phyloP scores from a whole-genome alignment of 2,888 invertebrate species.

The Euzetes globulus region DNA sequence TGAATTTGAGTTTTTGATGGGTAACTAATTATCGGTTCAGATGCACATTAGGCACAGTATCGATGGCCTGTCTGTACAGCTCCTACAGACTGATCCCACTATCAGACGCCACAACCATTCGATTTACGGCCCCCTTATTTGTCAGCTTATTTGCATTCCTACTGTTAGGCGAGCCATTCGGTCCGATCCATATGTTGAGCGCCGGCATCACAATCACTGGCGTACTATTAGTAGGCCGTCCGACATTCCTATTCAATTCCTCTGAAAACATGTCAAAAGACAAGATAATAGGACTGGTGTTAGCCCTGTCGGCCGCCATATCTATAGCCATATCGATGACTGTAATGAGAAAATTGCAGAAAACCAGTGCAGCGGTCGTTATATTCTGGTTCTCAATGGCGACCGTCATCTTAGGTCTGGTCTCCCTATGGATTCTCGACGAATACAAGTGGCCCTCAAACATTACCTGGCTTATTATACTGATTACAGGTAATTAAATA shows the following conservation, averaged over 20 bases:
- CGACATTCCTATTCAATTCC: constrained; percentile 34
- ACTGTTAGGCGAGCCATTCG: constrained; percentile 35
- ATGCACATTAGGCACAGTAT: constrained; percentile 31
- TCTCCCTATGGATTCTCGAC: constrained; percentile 11
- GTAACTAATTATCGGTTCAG: background rate
- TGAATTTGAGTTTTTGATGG: too few relatives aligned
- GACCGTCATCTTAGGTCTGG: constrained; percentile 16
- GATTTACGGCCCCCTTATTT: constrained; percentile 38
- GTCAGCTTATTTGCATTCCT: constrained; percentile 36
- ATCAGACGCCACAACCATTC: constrained; percentile 34
- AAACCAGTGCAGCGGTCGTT: constrained; percentile 29
- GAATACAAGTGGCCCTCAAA: constrained; percentile 22
- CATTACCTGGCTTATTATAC: constrained; percentile 17
- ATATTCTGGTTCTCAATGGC: constrained; percentile 32
- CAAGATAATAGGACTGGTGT: constrained; percentile 12
- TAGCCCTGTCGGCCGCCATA: constrained; percentile 29
- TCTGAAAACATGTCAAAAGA: background rate
- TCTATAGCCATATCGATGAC: constrained; percentile 33
- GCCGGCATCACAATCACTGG: constrained; percentile 31
- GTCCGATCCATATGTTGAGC: constrained; percentile 28
- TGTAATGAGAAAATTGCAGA: constrained; percentile 27
- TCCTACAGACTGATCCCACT: constrained; percentile 35
- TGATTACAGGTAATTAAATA: constrained; percentile 17
- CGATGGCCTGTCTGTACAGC: constrained; percentile 32
- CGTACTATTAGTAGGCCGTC: constrained; percentile 35